Evolutionary conservation across 2,888 invertebrate species (phyloP), one percentile per base, ranked within the genome.

Genomic region (Agonopterix arenella): DNA sequence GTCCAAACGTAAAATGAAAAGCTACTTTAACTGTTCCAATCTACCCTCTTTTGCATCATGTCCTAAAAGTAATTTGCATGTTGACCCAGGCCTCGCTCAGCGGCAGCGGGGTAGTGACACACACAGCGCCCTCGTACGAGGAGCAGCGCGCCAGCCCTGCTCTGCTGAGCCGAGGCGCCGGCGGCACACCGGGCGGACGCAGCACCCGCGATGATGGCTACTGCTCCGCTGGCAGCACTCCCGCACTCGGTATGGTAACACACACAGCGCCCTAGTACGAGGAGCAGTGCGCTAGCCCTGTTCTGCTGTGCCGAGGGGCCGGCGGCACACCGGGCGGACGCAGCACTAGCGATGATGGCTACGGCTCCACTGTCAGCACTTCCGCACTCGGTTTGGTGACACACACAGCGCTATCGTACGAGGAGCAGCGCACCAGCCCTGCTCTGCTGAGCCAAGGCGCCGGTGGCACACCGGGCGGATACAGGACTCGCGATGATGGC

Each of bases 331-430:
- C 88, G 0, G 88, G 84, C 0, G 83, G 85, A 0, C 72, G 84
- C 49, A 88, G 85, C 55, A 86, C 82, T 1, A 71, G 92, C 1
- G 93, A 93, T 59, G 93, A 93, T 60, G 93, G 93, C 1, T 93
- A 93, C 67, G 92, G 92, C 54, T 92, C 92, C 0, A 92, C 91
- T 11, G 91, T 92, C 62, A 92, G 92, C 69, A 93, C 93, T 4
- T 92, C 93, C 1, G 92, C 92, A 13, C 89, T 92, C 53, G 92
- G 92, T 92, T 70, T 78, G 80, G 81, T 85, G 50, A 88, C 85
- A 0, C 86, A 89, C 62, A 80, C 84, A 2, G 85, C 83, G 0
- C 89, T 86, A 0, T 88, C 88, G 1, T 86, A 85, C 51, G 89
- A 89, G 50, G 86, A 89, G 51, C 88, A 89, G 60, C 80, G 86